Conservation (phyloP, 2,888 invertebrate species). For the Nasonovia ribisnigri region DNA sequence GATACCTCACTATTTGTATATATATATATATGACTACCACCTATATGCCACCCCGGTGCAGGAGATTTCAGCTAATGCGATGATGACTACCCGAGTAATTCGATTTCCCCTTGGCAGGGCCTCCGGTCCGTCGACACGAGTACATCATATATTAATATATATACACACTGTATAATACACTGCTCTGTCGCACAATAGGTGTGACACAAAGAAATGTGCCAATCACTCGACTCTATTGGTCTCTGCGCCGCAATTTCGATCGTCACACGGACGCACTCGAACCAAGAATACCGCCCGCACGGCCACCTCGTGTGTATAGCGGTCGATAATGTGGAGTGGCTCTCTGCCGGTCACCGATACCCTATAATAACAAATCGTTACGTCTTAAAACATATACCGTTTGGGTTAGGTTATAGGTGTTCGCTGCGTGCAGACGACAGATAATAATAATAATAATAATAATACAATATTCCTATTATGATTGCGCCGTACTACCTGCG, state of each 20-base stretch:
- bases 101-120: neutral
- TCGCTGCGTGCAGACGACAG: neutral
- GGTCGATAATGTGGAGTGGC: slow-evolving; percentile 31
- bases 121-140: neutral
- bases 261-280: slow-evolving; percentile 9
- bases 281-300: neutral
- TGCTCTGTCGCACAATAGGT: neutral
- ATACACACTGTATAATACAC: neutral
- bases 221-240: slow-evolving; percentile 64
- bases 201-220: slow-evolving; percentile 64
- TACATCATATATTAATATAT: neutral
- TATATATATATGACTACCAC: neutral
- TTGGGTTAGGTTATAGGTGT: slow-evolving; percentile 4
- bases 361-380: slow-evolving; percentile 62
- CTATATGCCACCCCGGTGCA: slow-evolving; percentile 1
- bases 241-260: neutral
- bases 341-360: slow-evolving; percentile 57
- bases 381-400: slow-evolving; percentile 19
- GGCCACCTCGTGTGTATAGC: neutral
- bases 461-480: slow-evolving; percentile 5
- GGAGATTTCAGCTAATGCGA: slow-evolving; percentile 7
- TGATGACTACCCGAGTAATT: neutral
- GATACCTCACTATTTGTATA: neutral
- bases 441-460: slow-evolving; percentile 7
- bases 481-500: neutral